A percentile compares a stretch with the other conserved stretches of the same genome.
Conservation (phyloP, 2,888 invertebrate species). For the Parnassius smintheus region DNA sequence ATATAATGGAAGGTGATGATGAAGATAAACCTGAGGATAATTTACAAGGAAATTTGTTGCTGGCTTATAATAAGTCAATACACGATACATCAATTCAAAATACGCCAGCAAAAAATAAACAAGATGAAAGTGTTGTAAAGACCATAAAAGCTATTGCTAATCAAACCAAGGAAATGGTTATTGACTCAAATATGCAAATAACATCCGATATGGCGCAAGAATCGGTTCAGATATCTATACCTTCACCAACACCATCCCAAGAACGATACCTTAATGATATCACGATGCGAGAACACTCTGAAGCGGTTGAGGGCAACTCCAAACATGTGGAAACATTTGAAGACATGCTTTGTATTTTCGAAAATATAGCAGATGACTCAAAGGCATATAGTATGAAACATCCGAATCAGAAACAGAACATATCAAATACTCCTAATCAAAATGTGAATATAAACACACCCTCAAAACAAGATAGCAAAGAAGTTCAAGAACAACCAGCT, state of each 20-base stretch:
- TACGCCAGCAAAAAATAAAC: constrained; percentile 43
- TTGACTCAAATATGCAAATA: constrained; percentile 79
- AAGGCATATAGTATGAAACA: constrained; percentile 61
- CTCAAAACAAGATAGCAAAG: constrained; percentile 50
- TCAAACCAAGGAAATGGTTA: constrained; percentile 79
- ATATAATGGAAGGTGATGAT: constrained; percentile 74
- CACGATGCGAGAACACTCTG: constrained; percentile 80
- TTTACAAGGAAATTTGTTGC: constrained; percentile 53
- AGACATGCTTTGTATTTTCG: constrained; percentile 86
- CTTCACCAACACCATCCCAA: constrained; percentile 84
- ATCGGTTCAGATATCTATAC: constrained; percentile 84
- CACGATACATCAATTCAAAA: constrained; percentile 40
- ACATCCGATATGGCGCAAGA: constrained; percentile 81
- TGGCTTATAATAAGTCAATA: constrained; percentile 54
- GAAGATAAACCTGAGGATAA: constrained; percentile 73
- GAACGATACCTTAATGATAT: constrained; percentile 84
- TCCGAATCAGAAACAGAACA: constrained; percentile 41
- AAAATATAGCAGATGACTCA: constrained; percentile 80
- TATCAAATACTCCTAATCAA: constrained; percentile 35
- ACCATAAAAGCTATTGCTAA: constrained; percentile 79
- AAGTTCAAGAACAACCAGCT: constrained; percentile 49
- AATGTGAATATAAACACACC: constrained; percentile 42
- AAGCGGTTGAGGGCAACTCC: constrained; percentile 75
- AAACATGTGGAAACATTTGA: constrained; percentile 84
- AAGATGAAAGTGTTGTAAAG: constrained; percentile 70